A percentile compares a stretch with the other conserved stretches of the same genome.
phyloP scores from a whole-genome alignment of 1,140 invertebrate genomes.

The Agrypnia vestita region DNA sequence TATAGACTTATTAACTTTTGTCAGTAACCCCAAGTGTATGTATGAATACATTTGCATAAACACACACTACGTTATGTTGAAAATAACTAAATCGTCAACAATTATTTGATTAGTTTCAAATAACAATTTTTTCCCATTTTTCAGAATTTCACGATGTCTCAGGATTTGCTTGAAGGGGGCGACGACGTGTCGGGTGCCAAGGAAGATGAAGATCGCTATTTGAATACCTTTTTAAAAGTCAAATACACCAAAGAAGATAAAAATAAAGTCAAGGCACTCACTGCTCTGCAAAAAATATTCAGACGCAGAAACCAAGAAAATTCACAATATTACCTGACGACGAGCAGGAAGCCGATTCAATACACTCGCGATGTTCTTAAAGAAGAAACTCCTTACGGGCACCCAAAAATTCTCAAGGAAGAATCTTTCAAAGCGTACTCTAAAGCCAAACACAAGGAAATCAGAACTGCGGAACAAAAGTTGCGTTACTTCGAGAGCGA shows the following conservation, averaged over 20 bases:
- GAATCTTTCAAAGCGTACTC: conserved; percentile 38
- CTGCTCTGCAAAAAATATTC: conserved; percentile 52
- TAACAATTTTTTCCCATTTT: neutral
- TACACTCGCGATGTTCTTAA: conserved; percentile 30
- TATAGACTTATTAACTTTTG: too few species aligned
- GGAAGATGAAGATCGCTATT: conserved; percentile 19
- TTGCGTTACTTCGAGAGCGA: conserved; percentile 26
- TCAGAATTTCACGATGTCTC: conserved; percentile 33
- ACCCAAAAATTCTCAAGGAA: conserved; percentile 41
- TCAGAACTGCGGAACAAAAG: conserved; percentile 18
- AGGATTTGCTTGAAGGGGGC: neutral
- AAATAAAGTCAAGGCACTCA: conserved; percentile 32
- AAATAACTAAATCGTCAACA: neutral
- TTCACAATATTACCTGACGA: conserved; percentile 57
- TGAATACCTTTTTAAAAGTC: conserved; percentile 37
- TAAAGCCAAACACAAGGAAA: conserved; percentile 20
- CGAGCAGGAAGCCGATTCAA: conserved; percentile 4
- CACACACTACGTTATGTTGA: neutral
- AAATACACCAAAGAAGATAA: conserved; percentile 23
- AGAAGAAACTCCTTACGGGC: conserved; percentile 39
- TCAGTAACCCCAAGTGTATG: too few species aligned
- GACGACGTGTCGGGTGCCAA: neutral
- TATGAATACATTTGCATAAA: neutral
- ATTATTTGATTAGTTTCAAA: neutral
- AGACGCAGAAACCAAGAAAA: conserved; percentile 42